Conservation (phyloP, 2,113 vertebrate species). For the Grallaria varia region DNA sequence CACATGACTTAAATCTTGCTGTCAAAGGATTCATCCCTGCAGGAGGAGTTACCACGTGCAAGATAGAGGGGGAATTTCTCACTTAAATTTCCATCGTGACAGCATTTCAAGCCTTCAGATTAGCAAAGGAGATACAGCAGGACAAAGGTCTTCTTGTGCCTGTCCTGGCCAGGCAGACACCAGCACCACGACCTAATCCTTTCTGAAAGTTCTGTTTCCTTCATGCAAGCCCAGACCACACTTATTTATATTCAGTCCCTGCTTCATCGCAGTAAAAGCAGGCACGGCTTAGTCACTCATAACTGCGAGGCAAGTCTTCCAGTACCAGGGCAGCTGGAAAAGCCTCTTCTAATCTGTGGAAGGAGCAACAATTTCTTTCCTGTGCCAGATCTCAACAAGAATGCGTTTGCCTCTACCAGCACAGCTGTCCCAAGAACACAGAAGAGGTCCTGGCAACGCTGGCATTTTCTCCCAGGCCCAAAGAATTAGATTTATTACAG, state of each 20-base stretch:
- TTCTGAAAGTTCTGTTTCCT: background rate
- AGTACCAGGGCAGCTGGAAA: background rate
- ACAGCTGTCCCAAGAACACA: background rate
- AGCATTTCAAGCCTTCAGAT: background rate
- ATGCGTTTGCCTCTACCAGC: background rate
- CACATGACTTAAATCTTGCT: background rate
- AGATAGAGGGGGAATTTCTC: background rate
- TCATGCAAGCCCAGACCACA: background rate
- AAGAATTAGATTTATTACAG: background rate
- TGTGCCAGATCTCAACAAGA: background rate
- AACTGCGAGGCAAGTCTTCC: background rate
- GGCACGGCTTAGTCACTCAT: background rate
- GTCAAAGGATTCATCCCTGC: background rate
- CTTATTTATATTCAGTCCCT: background rate
- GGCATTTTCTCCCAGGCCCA: background rate
- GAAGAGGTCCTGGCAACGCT: background rate
- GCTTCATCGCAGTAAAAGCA: background rate
- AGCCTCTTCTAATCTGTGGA: background rate
- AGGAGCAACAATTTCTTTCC: background rate
- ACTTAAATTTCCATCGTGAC: background rate
- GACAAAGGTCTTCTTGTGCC: background rate
- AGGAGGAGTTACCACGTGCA: rapidly evolving
- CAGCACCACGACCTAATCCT: background rate
- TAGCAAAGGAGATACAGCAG: background rate
- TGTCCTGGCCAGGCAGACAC: background rate